phyloP scores from a whole-genome alignment of 2,113 vertebrate genomes.

The Bos indicus region DNA sequence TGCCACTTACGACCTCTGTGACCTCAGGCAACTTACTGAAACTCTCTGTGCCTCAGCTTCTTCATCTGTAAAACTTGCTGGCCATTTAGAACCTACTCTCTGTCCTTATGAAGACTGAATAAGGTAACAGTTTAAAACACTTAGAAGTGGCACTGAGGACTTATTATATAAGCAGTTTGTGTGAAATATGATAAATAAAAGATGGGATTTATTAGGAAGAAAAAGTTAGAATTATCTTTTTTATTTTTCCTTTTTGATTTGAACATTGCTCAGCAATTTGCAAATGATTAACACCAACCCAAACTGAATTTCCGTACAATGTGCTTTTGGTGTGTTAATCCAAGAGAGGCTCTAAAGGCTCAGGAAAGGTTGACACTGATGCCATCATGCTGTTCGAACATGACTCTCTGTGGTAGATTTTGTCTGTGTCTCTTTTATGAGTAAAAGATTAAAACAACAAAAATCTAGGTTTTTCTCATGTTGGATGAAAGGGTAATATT shows the following conservation, averaged over 20 bases:
- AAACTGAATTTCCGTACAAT: background rate
- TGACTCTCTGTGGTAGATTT: background rate
- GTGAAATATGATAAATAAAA: background rate
- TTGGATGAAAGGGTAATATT: background rate
- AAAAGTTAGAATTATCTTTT: background rate
- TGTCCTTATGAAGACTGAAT: background rate
- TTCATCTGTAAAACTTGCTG: background rate
- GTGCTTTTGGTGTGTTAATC: background rate
- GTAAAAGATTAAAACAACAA: constrained; percentile 45
- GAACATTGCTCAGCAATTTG: background rate
- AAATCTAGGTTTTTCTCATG: constrained; percentile 1
- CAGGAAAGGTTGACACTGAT: background rate
- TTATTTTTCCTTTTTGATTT: background rate
- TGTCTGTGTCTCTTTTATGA: constrained; percentile 16
- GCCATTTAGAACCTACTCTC: background rate
- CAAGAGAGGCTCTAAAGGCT: background rate
- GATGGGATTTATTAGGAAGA: background rate
- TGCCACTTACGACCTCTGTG: background rate
- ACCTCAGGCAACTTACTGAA: background rate
- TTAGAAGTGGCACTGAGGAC: background rate
- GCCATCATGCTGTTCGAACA: background rate
- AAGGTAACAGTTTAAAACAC: background rate
- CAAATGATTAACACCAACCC: background rate
- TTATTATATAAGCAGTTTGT: background rate
- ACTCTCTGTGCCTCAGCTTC: constrained; percentile 35